A percentile compares a stretch with the other conserved stretches of the same genome.
phyloP scores from a whole-genome alignment of 2,797 vertebrate species.

The Gila robusta region DNA sequence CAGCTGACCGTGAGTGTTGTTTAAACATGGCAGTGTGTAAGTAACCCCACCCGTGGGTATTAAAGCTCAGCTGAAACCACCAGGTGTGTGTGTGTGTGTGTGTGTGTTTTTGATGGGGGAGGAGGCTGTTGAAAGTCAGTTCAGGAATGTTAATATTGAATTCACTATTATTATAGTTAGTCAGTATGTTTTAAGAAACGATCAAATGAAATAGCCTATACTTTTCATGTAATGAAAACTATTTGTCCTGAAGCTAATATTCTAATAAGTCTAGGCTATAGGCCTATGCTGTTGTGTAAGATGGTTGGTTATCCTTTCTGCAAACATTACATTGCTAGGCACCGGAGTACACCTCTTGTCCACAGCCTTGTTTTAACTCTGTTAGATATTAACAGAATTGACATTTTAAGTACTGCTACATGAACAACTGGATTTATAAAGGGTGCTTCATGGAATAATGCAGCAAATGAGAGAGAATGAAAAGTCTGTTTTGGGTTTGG shows the following conservation, averaged over 20 bases:
- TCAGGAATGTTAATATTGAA: constrained; percentile 44
- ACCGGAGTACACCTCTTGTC: constrained; percentile 9
- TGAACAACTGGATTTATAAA: background rate
- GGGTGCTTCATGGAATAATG: background rate
- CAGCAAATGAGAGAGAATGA: too few relatives aligned
- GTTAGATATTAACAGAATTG: constrained; percentile 25
- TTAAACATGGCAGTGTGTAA: constrained; percentile 24
- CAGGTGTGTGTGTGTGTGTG: background rate
- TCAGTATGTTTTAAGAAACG: background rate
- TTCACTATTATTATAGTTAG: background rate
- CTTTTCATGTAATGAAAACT: background rate
- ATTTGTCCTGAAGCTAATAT: background rate
- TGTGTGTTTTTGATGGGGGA: background rate
- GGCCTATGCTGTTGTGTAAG: constrained; percentile 6
- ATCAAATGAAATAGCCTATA: background rate
- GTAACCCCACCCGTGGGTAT: constrained; percentile 51
- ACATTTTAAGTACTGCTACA: background rate
- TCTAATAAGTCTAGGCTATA: background rate
- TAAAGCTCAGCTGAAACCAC: constrained; percentile 29
- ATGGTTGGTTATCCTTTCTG: background rate
- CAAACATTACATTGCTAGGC: background rate
- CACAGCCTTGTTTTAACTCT: background rate
- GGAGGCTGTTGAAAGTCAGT: constrained; percentile 13
- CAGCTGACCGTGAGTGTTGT: constrained; percentile 36
- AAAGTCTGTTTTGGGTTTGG: background rate